These are phyloP conservation scores for Planiliza haematocheilus DNA, from an alignment of 2,113 vertebrate species.

Conservation along the genomic window DNA sequence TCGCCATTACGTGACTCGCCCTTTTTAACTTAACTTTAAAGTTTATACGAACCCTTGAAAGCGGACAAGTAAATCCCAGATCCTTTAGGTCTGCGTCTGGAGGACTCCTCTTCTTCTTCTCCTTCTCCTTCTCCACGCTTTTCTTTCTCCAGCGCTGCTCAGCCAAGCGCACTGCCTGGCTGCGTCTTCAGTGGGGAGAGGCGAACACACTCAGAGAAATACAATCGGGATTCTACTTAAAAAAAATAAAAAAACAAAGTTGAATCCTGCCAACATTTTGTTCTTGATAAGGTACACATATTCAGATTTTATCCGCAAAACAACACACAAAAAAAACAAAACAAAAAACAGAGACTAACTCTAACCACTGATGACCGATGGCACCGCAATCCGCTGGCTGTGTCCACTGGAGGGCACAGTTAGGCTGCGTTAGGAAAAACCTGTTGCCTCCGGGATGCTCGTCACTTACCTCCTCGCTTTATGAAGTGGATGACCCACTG, in stretches of 20 bases:
- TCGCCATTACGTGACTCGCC: fast-evolving
- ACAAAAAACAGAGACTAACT: background rate
- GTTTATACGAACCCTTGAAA: conserved; percentile 39
- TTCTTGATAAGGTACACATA: background rate
- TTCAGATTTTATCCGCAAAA: no score
- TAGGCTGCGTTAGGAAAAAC: background rate
- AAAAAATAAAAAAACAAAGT: background rate
- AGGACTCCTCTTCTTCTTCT: conserved; percentile 1
- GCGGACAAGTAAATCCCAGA: background rate
- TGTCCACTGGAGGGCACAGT: conserved; percentile 69
- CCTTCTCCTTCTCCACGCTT: background rate
- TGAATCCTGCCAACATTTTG: background rate
- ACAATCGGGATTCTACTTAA: background rate
- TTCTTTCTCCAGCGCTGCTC: conserved; percentile 31
- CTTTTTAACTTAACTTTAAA: no score
- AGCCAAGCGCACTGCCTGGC: conserved; percentile 33
- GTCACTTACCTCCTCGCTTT: background rate
- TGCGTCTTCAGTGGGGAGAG: conserved; percentile 22
- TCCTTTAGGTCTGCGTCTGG: conserved; percentile 7
- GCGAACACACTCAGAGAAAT: background rate
- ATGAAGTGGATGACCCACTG: conserved; percentile 30
- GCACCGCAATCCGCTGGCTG: background rate
- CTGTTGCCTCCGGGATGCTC: conserved; percentile 25
- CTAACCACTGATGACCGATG: background rate
- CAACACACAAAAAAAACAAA: no score